Evolutionary conservation across 2,888 invertebrate species (phyloP).

Genomic region (Leptogaster cylindrica): DNA sequence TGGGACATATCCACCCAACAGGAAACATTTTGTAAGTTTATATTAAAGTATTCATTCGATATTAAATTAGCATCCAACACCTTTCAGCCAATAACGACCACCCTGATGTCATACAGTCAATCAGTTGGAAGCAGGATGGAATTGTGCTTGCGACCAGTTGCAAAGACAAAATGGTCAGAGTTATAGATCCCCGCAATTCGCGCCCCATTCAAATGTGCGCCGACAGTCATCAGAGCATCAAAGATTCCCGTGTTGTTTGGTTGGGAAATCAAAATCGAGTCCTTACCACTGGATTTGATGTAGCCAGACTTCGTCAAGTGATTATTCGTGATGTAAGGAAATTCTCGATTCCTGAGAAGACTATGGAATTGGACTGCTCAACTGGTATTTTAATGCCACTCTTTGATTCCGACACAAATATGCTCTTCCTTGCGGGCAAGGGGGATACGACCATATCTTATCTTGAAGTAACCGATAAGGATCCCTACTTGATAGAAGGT

Average conservation of each 20-base stretch:
- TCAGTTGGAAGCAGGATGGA: conserved; percentile 91
- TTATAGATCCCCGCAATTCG: conserved; percentile 79
- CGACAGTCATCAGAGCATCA: conserved; percentile 86
- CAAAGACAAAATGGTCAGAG: conserved; percentile 88
- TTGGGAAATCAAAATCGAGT: conserved; percentile 83
- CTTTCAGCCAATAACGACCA: conserved; percentile 73
- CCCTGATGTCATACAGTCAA: conserved; percentile 85
- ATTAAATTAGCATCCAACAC: neutral
- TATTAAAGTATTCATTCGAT: neutral
- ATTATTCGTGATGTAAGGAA: conserved; percentile 87
- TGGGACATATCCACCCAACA: conserved; percentile 87
- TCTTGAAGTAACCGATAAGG: conserved; percentile 87
- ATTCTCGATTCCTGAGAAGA: conserved; percentile 77
- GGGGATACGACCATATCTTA: conserved; percentile 92
- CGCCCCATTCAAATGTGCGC: conserved; percentile 68
- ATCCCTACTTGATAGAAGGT: conserved; percentile 89
- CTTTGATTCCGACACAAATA: conserved; percentile 91
- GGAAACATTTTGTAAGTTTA: conserved; percentile 75
- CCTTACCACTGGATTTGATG: conserved; percentile 89
- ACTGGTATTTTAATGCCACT: conserved; percentile 92
- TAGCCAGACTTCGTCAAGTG: conserved; percentile 84
- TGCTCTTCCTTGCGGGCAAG: conserved; percentile 94
- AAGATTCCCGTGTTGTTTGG: conserved; percentile 91
- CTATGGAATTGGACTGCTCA: conserved; percentile 81
- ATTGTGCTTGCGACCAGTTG: conserved; percentile 78